These are phyloP conservation scores for Corythucha ciliata DNA, from an alignment of 2,888 invertebrate genomes.

Conservation along the genomic window DNA sequence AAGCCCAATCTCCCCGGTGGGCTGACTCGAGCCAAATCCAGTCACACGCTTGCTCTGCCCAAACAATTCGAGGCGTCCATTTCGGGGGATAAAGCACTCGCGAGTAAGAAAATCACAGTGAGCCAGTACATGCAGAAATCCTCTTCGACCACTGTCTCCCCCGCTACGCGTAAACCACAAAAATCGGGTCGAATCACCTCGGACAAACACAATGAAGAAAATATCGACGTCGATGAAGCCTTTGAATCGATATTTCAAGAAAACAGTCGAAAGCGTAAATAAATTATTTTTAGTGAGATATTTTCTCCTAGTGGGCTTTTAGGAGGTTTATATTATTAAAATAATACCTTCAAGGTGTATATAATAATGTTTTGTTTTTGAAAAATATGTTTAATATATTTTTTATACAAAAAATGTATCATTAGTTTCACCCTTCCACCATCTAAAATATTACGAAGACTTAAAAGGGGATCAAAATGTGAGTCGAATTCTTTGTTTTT, in stretches of 20 bases:
- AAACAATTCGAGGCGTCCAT: slow-evolving; percentile 75
- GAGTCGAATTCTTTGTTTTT: too few species aligned
- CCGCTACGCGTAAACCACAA: slow-evolving; percentile 15
- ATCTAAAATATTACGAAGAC: too few species aligned
- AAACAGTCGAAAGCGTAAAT: slow-evolving; percentile 30
- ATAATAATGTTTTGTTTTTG: too few species aligned
- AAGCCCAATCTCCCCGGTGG: slow-evolving; percentile 26
- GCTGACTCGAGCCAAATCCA: slow-evolving; percentile 57
- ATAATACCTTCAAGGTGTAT: too few species aligned
- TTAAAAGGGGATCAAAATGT: too few species aligned
- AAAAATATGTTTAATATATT: too few species aligned
- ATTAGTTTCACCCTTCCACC: too few species aligned
- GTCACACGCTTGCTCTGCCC: slow-evolving; percentile 61
- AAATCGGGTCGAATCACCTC: slow-evolving; percentile 29
- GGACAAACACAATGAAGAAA: slow-evolving; percentile 49
- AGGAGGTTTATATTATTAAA: too few species aligned
- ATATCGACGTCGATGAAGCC: slow-evolving; percentile 73
- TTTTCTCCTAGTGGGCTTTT: too few species aligned
- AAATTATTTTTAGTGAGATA: too few species aligned
- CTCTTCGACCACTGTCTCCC: slow-evolving; percentile 40
- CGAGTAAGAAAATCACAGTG: slow-evolving; percentile 61
- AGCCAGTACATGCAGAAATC: slow-evolving; percentile 58
- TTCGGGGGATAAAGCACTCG: slow-evolving; percentile 51
- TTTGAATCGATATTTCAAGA: slow-evolving; percentile 68
- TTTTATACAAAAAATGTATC: too few species aligned